Conservation (phyloP, 1,140 invertebrate species). For the Homarus americanus region DNA sequence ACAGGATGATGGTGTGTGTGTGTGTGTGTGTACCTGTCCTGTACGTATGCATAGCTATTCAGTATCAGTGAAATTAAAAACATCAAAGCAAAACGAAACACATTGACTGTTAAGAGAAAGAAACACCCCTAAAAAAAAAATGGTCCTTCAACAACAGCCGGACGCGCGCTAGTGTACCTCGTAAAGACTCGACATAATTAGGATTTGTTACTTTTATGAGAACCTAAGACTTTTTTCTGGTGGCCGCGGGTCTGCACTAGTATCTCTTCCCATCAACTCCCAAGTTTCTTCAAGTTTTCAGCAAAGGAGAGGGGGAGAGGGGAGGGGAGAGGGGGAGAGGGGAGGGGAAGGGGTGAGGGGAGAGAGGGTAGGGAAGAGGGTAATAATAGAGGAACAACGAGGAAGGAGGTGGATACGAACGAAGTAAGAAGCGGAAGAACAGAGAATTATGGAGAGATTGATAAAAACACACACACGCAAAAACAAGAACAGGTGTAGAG, state of each 20-base stretch:
- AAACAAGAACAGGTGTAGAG: not conserved
- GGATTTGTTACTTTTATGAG: too few species aligned
- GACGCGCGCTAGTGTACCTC: too few species aligned
- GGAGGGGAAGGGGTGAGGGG: not conserved
- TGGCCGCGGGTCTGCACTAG: too few species aligned
- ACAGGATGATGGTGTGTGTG: not conserved
- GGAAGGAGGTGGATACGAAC: not conserved
- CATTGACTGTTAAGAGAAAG: not conserved
- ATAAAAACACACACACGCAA: not conserved
- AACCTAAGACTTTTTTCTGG: too few species aligned
- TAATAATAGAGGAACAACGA: not conserved
- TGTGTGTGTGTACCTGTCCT: not conserved
- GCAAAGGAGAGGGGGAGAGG: slow-evolving; percentile 5
- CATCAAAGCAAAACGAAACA: too few species aligned
- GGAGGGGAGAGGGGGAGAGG: not conserved
- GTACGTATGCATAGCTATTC: not conserved
- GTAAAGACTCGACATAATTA: too few species aligned
- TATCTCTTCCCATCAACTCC: too few species aligned
- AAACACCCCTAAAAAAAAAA: too few species aligned
- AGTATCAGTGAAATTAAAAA: too few species aligned
- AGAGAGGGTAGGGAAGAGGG: not conserved
- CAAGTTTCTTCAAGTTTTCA: too few species aligned
- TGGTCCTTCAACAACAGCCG: too few species aligned
- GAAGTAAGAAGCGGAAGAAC: not conserved
- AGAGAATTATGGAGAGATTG: not conserved